phyloP scores from a whole-genome alignment of 2,888 invertebrate species.

The Ophraella communa region DNA sequence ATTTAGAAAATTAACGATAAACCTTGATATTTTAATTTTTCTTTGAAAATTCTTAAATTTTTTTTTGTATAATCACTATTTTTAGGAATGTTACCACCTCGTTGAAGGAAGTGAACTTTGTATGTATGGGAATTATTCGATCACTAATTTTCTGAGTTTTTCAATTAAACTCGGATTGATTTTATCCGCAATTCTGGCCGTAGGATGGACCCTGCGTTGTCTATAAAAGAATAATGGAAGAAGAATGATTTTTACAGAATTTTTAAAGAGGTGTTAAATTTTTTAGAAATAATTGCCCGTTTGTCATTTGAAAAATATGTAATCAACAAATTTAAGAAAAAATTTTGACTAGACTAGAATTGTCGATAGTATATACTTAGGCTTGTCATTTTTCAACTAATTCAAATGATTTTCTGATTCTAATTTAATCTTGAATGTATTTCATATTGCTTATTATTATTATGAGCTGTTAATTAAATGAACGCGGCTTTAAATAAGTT shows the following conservation, averaged over 20 bases:
- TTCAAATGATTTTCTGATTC: too few species aligned
- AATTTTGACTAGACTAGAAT: neutral
- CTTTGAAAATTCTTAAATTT: neutral
- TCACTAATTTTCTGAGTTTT: slow-evolving; percentile 45
- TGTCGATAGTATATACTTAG: neutral
- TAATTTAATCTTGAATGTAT: too few species aligned
- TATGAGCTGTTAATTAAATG: neutral
- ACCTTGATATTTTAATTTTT: too few species aligned
- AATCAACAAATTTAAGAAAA: neutral
- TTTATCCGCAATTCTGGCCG: slow-evolving; percentile 47
- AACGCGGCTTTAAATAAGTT: neutral
- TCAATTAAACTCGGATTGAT: slow-evolving; percentile 42
- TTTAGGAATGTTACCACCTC: slow-evolving; percentile 54
- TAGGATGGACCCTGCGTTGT: slow-evolving; percentile 51
- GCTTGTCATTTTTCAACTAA: neutral
- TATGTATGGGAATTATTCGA: slow-evolving; percentile 40
- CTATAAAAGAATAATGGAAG: slow-evolving; percentile 19
- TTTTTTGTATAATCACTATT: slow-evolving; percentile 11
- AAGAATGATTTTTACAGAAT: slow-evolving; percentile 27
- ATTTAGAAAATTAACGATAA: too few species aligned
- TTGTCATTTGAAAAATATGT: slow-evolving; percentile 2
- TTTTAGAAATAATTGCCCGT: slow-evolving; percentile 37
- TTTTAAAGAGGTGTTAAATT: slow-evolving; percentile 14
- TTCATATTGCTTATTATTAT: neutral
- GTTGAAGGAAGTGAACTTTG: slow-evolving; percentile 45